These are phyloP conservation scores for Lithobius niger DNA, from an alignment of 1,140 invertebrate genomes.

Conservation along the genomic window DNA sequence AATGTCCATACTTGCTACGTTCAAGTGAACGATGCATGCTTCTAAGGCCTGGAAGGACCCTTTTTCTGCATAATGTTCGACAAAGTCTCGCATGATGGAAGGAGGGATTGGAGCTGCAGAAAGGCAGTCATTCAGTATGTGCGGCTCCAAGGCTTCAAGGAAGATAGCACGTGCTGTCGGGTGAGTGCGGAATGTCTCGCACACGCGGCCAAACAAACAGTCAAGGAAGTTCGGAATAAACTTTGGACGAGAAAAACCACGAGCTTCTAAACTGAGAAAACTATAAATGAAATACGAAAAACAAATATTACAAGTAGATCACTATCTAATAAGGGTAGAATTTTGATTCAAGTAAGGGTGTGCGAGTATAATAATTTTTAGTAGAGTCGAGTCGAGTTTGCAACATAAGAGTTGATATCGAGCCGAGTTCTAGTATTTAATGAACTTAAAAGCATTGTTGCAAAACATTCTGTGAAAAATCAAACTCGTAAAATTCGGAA, in stretches of 20 bases:
- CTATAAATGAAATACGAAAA: no score
- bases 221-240: conserved; percentile 25
- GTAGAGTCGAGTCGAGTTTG: no score
- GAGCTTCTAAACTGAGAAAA: not conserved
- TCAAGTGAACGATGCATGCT: conserved; percentile 61
- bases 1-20: conserved; percentile 59
- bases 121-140: conserved; percentile 39
- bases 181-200: conserved; percentile 30
- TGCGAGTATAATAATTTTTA: no score
- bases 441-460: no score
- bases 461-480: no score
- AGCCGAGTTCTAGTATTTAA: no score
- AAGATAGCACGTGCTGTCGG: conserved; percentile 30
- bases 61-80: conserved; percentile 37
- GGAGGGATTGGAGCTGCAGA: conserved; percentile 40
- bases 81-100: conserved; percentile 40
- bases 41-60: conserved; percentile 50
- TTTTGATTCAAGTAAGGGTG: no score
- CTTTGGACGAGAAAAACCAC: not conserved
- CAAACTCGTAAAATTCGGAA: no score
- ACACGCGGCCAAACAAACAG: conserved; percentile 36
- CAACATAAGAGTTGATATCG: no score
- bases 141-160: conserved; percentile 41
- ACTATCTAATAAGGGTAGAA: no score
- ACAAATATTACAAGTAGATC: no score